Percentiles rank a stretch among this genome's conserved stretches.
phyloP scores from a whole-genome alignment of 2,888 invertebrate species.

The Podabrus alpinus region DNA sequence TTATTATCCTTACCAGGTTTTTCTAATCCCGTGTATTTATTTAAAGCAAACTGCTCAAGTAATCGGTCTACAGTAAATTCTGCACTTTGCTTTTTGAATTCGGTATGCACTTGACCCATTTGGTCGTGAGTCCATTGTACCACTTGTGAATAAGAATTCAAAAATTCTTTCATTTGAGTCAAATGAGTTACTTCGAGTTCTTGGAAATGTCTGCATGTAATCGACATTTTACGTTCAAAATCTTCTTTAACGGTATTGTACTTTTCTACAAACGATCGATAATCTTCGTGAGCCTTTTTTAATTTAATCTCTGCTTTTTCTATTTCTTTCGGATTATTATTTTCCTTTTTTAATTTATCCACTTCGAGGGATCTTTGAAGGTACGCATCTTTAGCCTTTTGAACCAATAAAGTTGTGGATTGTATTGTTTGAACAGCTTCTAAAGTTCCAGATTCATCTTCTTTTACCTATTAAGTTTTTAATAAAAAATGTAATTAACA shows the following conservation, averaged over 20 bases:
- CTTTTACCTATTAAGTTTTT: constrained; percentile 71
- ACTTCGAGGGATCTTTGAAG: constrained; percentile 83
- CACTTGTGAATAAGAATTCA: constrained; percentile 84
- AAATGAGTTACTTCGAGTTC: constrained; percentile 92
- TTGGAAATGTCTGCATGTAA: constrained; percentile 92
- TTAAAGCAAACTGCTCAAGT: constrained; percentile 87
- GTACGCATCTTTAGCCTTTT: constrained; percentile 92
- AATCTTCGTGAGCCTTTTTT: constrained; percentile 94
- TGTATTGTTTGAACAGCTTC: constrained; percentile 90
- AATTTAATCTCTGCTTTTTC: constrained; percentile 92
- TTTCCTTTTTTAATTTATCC: constrained; percentile 89
- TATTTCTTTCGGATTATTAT: constrained; percentile 86
- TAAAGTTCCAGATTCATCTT: constrained; percentile 89
- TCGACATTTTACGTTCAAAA: constrained; percentile 94
- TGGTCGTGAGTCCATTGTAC: constrained; percentile 88
- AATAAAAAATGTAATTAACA: no score
- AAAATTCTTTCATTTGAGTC: constrained; percentile 93
- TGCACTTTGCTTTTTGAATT: constrained; percentile 88
- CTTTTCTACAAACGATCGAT: constrained; percentile 87
- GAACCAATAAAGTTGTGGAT: constrained; percentile 82
- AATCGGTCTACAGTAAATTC: constrained; percentile 92
- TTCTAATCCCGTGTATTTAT: constrained; percentile 91
- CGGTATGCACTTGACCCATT: constrained; percentile 91
- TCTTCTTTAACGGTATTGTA: constrained; percentile 89
- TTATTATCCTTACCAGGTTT: constrained; percentile 77